These are phyloP conservation scores for Hydraecia micacea DNA, from an alignment of 2,888 invertebrate genomes.

Conservation along the genomic window DNA sequence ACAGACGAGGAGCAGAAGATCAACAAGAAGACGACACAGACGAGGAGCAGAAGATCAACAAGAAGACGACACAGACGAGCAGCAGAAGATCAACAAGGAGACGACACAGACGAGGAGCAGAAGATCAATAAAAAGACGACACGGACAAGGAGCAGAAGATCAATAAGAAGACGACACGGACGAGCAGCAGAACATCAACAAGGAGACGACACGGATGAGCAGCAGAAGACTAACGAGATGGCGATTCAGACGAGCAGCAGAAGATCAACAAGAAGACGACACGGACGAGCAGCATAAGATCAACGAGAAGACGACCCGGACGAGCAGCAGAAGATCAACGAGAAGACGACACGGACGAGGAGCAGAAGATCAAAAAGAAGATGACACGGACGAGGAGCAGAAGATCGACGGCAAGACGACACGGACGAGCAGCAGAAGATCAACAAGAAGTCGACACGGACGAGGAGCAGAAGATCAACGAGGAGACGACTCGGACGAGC, in stretches of 20 bases:
- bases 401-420: slow-evolving; percentile 19
- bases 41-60: slow-evolving; percentile 19
- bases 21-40: slow-evolving; percentile 46
- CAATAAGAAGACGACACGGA: slow-evolving; percentile 31
- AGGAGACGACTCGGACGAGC: slow-evolving; percentile 8
- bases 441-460: slow-evolving; percentile 34
- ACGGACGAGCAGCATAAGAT: neutral
- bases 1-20: slow-evolving; percentile 15
- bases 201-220: slow-evolving; percentile 29
- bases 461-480: slow-evolving; percentile 13
- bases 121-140: slow-evolving; percentile 1
- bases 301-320: neutral
- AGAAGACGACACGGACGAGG: neutral
- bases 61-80: slow-evolving; percentile 38
- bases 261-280: neutral
- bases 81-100: slow-evolving; percentile 30
- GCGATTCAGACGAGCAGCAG: slow-evolving; percentile 13
- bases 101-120: slow-evolving; percentile 31
- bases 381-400: slow-evolving; percentile 4
- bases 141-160: slow-evolving; percentile 21
- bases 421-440: slow-evolving; percentile 16
- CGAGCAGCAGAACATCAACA: slow-evolving; percentile 30
- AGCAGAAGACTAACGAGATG: slow-evolving; percentile 14
- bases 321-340: slow-evolving; percentile 19
- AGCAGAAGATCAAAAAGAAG: neutral